Conservation (phyloP, 2,113 vertebrate genomes). For the Chlamydotis undulata region DNA sequence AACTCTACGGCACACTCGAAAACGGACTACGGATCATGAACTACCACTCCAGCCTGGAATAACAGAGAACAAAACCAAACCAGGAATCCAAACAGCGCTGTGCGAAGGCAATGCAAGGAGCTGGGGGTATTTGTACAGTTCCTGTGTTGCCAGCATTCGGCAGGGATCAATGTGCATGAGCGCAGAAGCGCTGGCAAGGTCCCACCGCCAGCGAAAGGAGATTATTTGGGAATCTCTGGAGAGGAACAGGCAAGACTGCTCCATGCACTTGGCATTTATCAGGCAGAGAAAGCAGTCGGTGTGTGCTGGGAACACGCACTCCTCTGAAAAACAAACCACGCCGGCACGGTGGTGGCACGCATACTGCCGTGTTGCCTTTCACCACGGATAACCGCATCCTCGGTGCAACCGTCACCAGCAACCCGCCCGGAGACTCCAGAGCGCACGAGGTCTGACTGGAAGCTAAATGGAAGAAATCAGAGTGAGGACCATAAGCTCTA, state of each 20-base stretch:
- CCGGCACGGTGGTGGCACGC: background rate
- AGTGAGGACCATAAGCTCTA: background rate
- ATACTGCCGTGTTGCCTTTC: background rate
- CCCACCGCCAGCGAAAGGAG: conserved; percentile 17
- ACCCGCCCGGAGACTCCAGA: background rate
- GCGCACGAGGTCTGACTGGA: accelerated
- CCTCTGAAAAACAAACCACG: conserved; percentile 6
- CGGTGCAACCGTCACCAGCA: background rate
- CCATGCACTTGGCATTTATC: conserved; percentile 58
- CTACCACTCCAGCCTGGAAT: background rate
- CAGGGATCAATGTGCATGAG: background rate
- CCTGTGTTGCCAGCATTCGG: conserved; percentile 1
- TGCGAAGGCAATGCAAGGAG: background rate
- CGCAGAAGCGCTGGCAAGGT: conserved; percentile 31
- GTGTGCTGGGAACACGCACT: conserved; percentile 38
- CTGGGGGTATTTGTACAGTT: background rate
- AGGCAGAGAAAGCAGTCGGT: background rate
- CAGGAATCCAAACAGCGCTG: background rate
- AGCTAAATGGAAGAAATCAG: background rate
- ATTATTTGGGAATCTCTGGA: conserved; percentile 32
- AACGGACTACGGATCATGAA: background rate
- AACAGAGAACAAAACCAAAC: background rate
- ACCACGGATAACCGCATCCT: background rate
- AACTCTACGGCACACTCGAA: background rate
- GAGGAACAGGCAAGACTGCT: conserved; percentile 16